Evolutionary conservation across 2,113 vertebrate genomes (phyloP).

Genomic region (Cinclus mexicanus): DNA sequence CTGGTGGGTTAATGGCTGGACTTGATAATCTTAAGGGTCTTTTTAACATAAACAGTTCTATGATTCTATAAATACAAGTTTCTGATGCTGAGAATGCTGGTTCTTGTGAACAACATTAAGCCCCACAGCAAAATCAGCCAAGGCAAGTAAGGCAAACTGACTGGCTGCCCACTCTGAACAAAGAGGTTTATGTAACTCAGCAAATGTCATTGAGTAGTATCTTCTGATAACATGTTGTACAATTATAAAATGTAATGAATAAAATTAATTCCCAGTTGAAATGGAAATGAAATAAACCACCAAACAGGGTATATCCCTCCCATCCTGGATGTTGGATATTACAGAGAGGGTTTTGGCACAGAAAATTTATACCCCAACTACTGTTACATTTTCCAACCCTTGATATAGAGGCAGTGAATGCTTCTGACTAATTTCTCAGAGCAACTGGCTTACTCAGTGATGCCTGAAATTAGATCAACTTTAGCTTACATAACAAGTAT

Average conservation of each 20-base stretch:
- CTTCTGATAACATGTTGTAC: neutral
- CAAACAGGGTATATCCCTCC: neutral
- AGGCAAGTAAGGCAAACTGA: neutral
- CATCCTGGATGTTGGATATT: neutral
- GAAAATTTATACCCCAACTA: neutral
- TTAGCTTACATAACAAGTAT: neutral
- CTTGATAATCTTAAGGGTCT: neutral
- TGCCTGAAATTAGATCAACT: constrained; percentile 35
- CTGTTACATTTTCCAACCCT: neutral
- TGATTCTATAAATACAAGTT: neutral
- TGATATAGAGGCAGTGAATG: neutral
- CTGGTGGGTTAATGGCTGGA: neutral
- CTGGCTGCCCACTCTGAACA: neutral
- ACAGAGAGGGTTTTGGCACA: neutral
- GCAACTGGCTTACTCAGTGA: neutral
- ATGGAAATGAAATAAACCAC: neutral
- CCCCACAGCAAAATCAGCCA: neutral
- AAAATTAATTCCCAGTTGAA: neutral
- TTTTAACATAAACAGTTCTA: neutral
- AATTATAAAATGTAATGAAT: neutral
- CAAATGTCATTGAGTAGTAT: neutral
- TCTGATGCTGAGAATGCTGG: neutral
- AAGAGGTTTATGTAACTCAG: neutral
- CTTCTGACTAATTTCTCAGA: neutral
- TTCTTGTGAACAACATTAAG: neutral